Base-by-base conservation (phyloP, 2,797 vertebrate species). In the Onychomys leucogaster region DNA sequence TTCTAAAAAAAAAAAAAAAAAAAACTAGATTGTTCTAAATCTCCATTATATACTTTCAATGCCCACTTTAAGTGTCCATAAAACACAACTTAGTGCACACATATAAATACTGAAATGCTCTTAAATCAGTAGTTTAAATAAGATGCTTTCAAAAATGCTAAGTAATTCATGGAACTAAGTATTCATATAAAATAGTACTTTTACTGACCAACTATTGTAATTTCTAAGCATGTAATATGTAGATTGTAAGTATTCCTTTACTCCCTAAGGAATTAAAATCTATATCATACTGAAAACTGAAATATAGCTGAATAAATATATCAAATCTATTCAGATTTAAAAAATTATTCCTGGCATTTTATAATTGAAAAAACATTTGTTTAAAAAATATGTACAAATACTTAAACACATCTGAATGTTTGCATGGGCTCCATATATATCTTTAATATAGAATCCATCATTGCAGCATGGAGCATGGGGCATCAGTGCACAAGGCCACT, bases 71-170 rank as follows among this genome's bases (percentile, higher is more conserved):
- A 49, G 41, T 94, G 75, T 78, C 34, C 90, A 90, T 9, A 90
- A 91, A 76, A 96, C n/a, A 94, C 63, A 12, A 88, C 6, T 83
- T 52, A 92, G 43, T 92, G 63, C 37, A 63, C 84, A 90, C 19
- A 69, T 41, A 65, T 7, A 94, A 90, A 90, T 89, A 59, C 65
- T 80, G 93, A 95, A 94, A 91, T 63, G 4, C 77, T 92, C 6
- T 81, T 92, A 93, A 91, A 91, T 95, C 76, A 84, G 41, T 91
- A 55, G 17, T 67, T 96, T 89, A 71, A 93, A 76, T 94, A 94
- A 87, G 41, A 78, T 89, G 49, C 37, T 93, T 93, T 94, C 17
- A 13, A 81, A 94, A 96, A 89, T 94, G 32, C 76, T 73, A 95
- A 94, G 91, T 41, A 95, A 94, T 67, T 75, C 2, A 65, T 80